Conservation (phyloP, 2,797 vertebrate species). For the Sebastes itinus region DNA sequence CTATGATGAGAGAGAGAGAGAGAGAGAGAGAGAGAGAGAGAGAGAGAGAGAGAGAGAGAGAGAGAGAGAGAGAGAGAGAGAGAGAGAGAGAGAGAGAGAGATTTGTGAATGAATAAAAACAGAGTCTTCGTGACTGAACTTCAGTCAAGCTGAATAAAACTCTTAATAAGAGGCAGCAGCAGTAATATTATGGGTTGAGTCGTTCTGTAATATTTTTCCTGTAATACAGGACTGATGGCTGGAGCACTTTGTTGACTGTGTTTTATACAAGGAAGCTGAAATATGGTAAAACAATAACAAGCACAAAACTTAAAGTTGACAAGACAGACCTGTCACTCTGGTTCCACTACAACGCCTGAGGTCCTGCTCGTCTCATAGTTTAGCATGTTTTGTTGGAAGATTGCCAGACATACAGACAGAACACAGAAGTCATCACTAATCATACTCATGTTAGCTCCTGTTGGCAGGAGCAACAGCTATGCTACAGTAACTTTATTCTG, state of each 20-base stretch:
- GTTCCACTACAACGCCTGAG: neutral
- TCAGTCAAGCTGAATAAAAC: no score
- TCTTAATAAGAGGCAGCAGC: no score
- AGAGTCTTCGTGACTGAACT: no score
- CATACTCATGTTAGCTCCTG: no score
- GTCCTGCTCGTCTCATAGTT: no score
- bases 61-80: neutral
- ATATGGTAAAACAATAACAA: neutral
- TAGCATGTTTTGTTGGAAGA: neutral
- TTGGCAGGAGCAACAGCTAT: no score
- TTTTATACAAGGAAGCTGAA: neutral
- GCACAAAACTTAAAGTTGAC: neutral
- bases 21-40: neutral
- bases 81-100: neutral
- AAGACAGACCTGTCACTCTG: neutral
- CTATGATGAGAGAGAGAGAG: neutral
- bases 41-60: neutral
- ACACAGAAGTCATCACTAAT: no score
- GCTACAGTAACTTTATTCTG: no score
- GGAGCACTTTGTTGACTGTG: neutral
- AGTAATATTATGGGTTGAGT: no score
- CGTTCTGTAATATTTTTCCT: no score
- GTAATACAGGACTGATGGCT: no score
- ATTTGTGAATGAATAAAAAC: neutral
- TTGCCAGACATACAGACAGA: no score